Evolutionary conservation across 2,888 invertebrate genomes (phyloP).

Genomic region (Marasmarcha lunaedactyla): DNA sequence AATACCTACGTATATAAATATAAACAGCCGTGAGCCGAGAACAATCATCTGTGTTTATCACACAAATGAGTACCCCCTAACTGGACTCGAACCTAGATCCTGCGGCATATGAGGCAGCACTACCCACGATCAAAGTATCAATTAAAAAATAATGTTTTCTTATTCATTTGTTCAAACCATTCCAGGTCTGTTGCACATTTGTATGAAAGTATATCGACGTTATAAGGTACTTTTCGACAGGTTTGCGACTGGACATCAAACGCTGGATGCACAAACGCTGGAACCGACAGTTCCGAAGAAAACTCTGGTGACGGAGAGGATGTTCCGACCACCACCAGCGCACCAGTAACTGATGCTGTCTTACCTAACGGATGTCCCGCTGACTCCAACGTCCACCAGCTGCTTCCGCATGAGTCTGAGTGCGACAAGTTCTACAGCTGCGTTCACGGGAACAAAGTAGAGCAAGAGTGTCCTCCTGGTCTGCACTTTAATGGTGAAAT

Average conservation of each 20-base stretch:
- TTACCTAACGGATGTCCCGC: constrained; percentile 24
- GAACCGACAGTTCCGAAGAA: constrained; percentile 2
- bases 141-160: too few relatives aligned
- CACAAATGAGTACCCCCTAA: too few relatives aligned
- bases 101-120: too few relatives aligned
- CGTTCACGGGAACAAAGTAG: constrained; percentile 17
- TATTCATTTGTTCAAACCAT: too few relatives aligned
- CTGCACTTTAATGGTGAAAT: constrained; percentile 10
- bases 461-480: constrained; percentile 16
- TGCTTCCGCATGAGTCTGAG: constrained; percentile 22
- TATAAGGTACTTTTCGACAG: too few relatives aligned
- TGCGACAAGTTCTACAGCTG: constrained; percentile 25
- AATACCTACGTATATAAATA: too few relatives aligned
- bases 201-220: too few relatives aligned
- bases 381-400: constrained; percentile 16
- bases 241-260: constrained; percentile 17
- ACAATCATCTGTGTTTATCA: too few relatives aligned
- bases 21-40: too few relatives aligned
- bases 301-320: constrained; percentile 3
- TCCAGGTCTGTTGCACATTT: too few relatives aligned
- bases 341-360: constrained; percentile 4
- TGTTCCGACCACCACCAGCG: constrained; percentile 3
- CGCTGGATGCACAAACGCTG: constrained; percentile 12
- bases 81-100: too few relatives aligned
- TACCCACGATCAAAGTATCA: too few relatives aligned